phyloP scores from a whole-genome alignment of 2,113 vertebrate genomes.

The Baryphthengus martii region DNA sequence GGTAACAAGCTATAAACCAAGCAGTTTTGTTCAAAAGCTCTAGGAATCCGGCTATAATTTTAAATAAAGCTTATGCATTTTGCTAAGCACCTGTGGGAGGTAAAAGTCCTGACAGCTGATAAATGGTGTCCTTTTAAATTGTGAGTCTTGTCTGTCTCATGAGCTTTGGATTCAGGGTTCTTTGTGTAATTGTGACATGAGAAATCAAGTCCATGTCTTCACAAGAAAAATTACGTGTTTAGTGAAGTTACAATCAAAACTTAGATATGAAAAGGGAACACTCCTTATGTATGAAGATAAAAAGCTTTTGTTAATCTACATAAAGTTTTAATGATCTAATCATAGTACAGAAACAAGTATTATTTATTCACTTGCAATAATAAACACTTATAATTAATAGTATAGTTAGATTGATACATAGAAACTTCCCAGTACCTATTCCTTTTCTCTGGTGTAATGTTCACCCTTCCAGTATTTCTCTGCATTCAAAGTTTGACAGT shows the following conservation, averaged over 20 bases:
- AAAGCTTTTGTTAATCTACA: background rate
- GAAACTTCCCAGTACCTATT: background rate
- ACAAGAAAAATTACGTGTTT: background rate
- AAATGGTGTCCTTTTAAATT: background rate
- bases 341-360: background rate
- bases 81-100: background rate
- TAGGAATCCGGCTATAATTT: background rate
- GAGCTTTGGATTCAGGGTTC: background rate
- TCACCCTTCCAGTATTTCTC: background rate
- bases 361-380: background rate
- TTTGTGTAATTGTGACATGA: background rate
- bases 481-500: background rate
- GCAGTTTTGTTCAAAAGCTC: background rate
- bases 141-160: background rate
- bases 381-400: background rate
- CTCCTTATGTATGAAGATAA: background rate
- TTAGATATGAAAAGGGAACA: background rate
- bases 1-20: background rate
- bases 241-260: background rate
- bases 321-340: background rate
- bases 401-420: background rate
- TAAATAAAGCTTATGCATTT: background rate
- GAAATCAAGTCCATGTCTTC: background rate
- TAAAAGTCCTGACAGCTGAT: background rate
- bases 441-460: background rate